These are phyloP conservation scores for Pomatorhinus ruficollis DNA, from an alignment of 2,113 vertebrate genomes.

Conservation along the genomic window DNA sequence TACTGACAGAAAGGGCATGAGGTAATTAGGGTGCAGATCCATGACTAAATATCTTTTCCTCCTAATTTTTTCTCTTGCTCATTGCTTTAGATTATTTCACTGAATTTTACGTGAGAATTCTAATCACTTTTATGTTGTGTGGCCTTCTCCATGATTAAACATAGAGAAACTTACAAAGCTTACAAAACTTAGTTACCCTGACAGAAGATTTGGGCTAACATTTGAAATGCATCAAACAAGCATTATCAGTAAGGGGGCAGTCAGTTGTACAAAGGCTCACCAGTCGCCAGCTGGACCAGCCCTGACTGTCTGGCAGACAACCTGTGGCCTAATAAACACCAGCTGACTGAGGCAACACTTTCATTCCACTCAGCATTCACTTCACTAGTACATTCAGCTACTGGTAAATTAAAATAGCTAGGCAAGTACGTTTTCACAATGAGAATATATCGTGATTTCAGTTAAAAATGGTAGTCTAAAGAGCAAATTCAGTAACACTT, in stretches of 20 bases:
- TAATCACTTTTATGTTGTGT: background rate
- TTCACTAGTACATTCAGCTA: background rate
- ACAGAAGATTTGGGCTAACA: background rate
- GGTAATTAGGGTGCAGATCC: accelerated
- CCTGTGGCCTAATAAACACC: background rate
- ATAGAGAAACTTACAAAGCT: background rate
- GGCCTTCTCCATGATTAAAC: background rate
- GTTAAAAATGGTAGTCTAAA: background rate
- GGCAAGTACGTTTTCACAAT: background rate
- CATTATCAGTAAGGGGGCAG: background rate
- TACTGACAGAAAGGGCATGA: background rate
- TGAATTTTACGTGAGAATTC: background rate
- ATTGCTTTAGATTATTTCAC: background rate
- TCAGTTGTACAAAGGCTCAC: accelerated
- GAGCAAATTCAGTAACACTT: accelerated
- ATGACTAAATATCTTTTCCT: background rate
- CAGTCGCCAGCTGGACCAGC: background rate
- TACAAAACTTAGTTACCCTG: background rate
- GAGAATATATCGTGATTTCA: background rate
- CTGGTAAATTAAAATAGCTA: background rate
- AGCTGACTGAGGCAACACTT: background rate
- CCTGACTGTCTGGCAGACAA: background rate
- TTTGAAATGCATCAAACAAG: background rate
- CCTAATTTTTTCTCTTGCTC: background rate
- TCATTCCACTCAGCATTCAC: background rate